Evolutionary conservation across 2,888 invertebrate species (phyloP), one percentile per base, ranked within the genome.

Genomic region (Macrophya alboannulata): DNA sequence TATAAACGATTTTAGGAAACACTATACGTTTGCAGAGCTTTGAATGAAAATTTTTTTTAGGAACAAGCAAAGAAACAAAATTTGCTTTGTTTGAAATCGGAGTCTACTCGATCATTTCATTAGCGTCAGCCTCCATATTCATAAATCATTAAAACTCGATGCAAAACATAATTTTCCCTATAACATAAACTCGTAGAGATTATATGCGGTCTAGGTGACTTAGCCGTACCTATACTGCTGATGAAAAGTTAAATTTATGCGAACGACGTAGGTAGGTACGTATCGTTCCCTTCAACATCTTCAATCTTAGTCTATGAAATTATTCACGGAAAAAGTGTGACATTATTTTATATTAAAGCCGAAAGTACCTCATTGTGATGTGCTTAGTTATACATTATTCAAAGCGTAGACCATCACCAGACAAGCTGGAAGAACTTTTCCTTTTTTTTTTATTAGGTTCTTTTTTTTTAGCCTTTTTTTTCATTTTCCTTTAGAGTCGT

Each of bases 331-430:
- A 25, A 74, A 31, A 74, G 74, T 25, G 45, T 74, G 21, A 74
- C 45, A 21, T 74, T 74, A 21, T 43, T 45, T 45, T 45, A 74
- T 45, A 74, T 74, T 74, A 74, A 74, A 74, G 12, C 74, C 40
- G 3, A 15, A 74, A 74, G 74, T 21, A 45, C 40, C 71, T 40
- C 71, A 74, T 74, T 74, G 45, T 45, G 12, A 74, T 17, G 45
- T 21, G 45, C 43, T 43, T 45, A 25, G 45, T 43, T 45, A 68
- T 68, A 37, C 37, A 68, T 68, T 37, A 31, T 68, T 37, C 68
- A 68, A 37, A 68, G 17, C 15, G 17, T 17, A 37, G 37, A 68
- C 68, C 37, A 68, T 68, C 68, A 25, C 37, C 31, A 17, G 68
- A 37, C 68, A 25, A 68, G 12, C 37, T 37, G 21, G 12, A 62